These are phyloP conservation scores for Heliothis subflexa DNA, from an alignment of 1,140 invertebrate genomes.

Conservation along the genomic window DNA sequence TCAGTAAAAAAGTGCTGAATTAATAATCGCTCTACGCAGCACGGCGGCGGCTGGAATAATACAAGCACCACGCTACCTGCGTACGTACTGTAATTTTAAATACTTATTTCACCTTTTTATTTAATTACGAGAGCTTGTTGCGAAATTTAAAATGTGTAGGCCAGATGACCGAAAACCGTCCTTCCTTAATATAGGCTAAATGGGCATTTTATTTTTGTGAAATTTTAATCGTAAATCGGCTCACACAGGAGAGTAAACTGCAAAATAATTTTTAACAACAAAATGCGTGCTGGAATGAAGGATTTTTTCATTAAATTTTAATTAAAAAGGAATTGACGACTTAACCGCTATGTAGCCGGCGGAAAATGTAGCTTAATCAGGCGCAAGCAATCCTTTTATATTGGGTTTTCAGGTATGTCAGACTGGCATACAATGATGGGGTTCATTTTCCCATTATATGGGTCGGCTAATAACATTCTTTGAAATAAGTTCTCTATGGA, in stretches of 20 bases:
- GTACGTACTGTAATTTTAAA: conserved; percentile 18
- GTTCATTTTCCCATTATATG: background rate
- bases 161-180: conserved; percentile 38
- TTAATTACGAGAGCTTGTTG: conserved; percentile 40
- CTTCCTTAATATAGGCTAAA: conserved; percentile 34
- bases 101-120: conserved; percentile 44
- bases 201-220: conserved; percentile 27
- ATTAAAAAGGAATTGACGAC: conserved; percentile 31
- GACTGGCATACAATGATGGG: background rate
- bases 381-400: background rate
- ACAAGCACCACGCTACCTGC: background rate
- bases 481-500: too few species aligned
- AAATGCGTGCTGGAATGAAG: background rate
- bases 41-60: background rate
- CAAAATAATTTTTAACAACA: conserved; percentile 24
- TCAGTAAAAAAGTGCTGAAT: conserved; percentile 9
- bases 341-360: background rate
- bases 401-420: background rate
- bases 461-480: background rate
- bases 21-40: background rate
- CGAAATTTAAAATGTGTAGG: conserved; percentile 34
- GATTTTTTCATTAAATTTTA: conserved; percentile 24
- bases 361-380: conserved; percentile 15
- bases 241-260: conserved; percentile 22
- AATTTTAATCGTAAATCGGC: conserved; percentile 32